Percentiles rank a stretch among this genome's conserved stretches.
Conservation (phyloP, 2,797 vertebrate genomes). For the Microcaecilia unicolor region DNA sequence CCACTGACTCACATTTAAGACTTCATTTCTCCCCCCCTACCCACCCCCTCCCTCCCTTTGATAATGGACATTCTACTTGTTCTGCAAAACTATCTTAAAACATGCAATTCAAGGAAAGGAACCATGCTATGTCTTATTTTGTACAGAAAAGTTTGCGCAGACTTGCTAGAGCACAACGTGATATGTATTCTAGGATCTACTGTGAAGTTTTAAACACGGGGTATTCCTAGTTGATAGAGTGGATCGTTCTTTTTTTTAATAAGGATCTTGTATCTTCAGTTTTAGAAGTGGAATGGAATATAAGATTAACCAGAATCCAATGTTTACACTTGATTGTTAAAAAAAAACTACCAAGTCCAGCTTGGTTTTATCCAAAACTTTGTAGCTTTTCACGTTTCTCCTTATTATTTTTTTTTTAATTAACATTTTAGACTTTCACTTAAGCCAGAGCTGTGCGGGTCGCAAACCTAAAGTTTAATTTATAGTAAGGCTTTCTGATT, state of each 20-base stretch:
- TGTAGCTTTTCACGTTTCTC: no score
- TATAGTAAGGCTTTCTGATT: constrained; percentile 72
- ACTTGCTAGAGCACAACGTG: constrained; percentile 31
- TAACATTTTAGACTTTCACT: constrained; percentile 19
- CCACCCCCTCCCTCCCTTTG: constrained; percentile 6
- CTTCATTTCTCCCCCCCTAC: constrained; percentile 14
- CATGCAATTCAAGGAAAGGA: constrained; percentile 27
- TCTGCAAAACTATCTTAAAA: constrained; percentile 41
- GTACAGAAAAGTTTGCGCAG: constrained; percentile 13
- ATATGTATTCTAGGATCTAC: constrained; percentile 24
- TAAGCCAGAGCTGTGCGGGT: constrained; percentile 71
- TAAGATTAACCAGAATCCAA: constrained; percentile 31
- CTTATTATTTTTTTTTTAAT: constrained; percentile 28
- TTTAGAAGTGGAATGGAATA: constrained; percentile 20
- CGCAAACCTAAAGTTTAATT: constrained; percentile 74
- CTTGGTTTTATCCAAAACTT: constrained; percentile 58
- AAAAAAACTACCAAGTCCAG: constrained; percentile 49
- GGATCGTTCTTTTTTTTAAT: constrained; percentile 19
- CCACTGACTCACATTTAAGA: constrained; percentile 94
- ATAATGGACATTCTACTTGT: constrained; percentile 35
- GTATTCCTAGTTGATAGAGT: constrained; percentile 8
- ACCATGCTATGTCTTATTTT: constrained; percentile 22
- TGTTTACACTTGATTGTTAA: constrained; percentile 78
- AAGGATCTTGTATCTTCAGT: constrained; percentile 30
- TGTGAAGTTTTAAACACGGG: constrained; percentile 23